Evolutionary conservation across 2,113 vertebrate species (phyloP).

Genomic region (Sturnira hondurensis): DNA sequence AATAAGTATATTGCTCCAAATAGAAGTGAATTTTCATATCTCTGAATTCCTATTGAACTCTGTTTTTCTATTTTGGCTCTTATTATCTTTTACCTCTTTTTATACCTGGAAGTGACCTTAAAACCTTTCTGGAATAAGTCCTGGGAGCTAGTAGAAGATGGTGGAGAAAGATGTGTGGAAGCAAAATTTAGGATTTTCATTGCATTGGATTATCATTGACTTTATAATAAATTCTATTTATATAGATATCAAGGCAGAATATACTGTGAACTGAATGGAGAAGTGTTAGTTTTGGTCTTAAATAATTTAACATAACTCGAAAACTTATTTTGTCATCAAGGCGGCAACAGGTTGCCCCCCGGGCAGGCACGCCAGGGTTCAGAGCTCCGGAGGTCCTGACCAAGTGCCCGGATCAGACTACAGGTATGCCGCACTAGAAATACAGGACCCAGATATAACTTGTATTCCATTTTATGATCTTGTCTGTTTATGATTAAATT

Average conservation of each 20-base stretch:
- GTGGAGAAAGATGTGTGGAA: not conserved
- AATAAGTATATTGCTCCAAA: not conserved
- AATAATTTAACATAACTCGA: slow-evolving; percentile 22
- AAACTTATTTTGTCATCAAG: slow-evolving; percentile 74
- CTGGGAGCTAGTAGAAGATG: not conserved
- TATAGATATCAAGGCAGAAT: not conserved
- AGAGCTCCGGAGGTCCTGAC: slow-evolving; percentile 96
- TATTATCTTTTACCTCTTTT: not conserved
- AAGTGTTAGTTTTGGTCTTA: slow-evolving; percentile 28
- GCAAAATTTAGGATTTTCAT: not conserved
- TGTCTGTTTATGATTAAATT: slow-evolving; percentile 15
- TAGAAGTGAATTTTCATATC: not conserved
- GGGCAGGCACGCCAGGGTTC: slow-evolving; percentile 97
- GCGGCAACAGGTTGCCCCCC: slow-evolving; percentile 92
- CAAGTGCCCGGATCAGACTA: slow-evolving; percentile 94
- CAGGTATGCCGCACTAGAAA: slow-evolving; percentile 81
- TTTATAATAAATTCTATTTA: slow-evolving; percentile 22
- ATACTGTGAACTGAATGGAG: slow-evolving; percentile 5
- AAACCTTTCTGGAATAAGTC: not conserved
- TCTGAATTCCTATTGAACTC: not conserved
- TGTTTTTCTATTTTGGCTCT: not conserved
- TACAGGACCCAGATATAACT: not conserved
- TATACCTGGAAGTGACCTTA: not conserved
- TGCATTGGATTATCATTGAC: not conserved
- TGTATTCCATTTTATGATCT: not conserved